Conservation (phyloP, 2,888 invertebrate genomes). For the Bombylius discolor region DNA sequence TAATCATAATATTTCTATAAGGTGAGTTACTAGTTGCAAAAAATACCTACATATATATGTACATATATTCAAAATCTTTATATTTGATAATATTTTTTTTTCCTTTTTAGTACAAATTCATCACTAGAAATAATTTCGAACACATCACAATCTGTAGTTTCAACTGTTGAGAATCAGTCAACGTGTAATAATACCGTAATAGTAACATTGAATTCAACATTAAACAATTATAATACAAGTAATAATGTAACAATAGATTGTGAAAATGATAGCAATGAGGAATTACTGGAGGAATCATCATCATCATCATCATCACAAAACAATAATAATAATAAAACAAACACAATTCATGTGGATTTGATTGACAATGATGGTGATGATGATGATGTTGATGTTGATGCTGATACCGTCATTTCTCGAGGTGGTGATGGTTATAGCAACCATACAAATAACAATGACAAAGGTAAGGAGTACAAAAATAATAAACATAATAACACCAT, state of each 20-base stretch:
- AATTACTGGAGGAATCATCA: background rate
- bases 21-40: no score
- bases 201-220: no score
- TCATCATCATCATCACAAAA: background rate
- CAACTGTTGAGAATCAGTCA: no score
- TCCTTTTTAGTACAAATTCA: slow-evolving; percentile 6
- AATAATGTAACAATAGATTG: background rate
- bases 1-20: background rate
- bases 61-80: background rate
- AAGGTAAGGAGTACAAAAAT: no score
- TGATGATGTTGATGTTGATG: background rate
- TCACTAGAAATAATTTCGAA: slow-evolving; percentile 2
- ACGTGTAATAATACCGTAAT: no score
- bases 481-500: no score
- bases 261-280: background rate
- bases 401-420: no score
- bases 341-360: background rate
- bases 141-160: background rate
- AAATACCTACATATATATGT: no score
- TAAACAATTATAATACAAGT: background rate
- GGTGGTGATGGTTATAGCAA: no score
- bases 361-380: background rate
- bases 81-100: background rate
- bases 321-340: background rate
- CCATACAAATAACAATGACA: no score